Conservation (phyloP, 1,140 invertebrate species). For the Megalonaias nervosa region DNA sequence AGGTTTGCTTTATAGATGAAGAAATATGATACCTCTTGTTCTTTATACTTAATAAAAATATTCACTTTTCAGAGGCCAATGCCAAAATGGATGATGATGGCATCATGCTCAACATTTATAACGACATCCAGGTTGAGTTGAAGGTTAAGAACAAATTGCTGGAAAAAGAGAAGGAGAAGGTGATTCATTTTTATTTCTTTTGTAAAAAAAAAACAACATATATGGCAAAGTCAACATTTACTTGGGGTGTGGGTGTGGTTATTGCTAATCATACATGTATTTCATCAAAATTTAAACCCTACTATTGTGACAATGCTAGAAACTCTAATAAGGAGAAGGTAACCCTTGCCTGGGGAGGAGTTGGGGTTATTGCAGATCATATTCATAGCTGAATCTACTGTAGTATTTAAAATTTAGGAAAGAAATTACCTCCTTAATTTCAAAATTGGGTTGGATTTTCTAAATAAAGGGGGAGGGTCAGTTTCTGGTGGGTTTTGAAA, state of each 20-base stretch:
- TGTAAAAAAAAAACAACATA: neutral
- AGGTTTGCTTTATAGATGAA: too few species aligned
- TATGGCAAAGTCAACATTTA: neutral
- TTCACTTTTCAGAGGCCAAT: constrained; percentile 74
- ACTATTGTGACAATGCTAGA: neutral
- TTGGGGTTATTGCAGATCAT: too few species aligned
- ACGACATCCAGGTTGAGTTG: constrained; percentile 77
- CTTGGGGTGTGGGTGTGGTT: neutral
- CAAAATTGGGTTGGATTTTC: too few species aligned
- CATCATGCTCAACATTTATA: constrained; percentile 70
- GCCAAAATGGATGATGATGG: constrained; percentile 81
- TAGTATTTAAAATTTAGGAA: too few species aligned
- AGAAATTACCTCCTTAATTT: too few species aligned
- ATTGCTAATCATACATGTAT: neutral
- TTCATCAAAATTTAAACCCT: neutral
- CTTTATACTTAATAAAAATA: too few species aligned
- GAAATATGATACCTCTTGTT: too few species aligned
- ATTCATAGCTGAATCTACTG: too few species aligned
- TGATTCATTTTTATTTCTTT: constrained; percentile 55
- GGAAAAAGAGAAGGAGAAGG: constrained; percentile 80
- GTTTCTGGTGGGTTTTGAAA: too few species aligned
- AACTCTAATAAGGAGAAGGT: neutral
- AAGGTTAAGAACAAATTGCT: constrained; percentile 81
- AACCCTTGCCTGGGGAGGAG: too few species aligned
- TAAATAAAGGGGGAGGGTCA: too few species aligned